phyloP scores from a whole-genome alignment of 2,113 vertebrate species.

The Cinclus mexicanus region DNA sequence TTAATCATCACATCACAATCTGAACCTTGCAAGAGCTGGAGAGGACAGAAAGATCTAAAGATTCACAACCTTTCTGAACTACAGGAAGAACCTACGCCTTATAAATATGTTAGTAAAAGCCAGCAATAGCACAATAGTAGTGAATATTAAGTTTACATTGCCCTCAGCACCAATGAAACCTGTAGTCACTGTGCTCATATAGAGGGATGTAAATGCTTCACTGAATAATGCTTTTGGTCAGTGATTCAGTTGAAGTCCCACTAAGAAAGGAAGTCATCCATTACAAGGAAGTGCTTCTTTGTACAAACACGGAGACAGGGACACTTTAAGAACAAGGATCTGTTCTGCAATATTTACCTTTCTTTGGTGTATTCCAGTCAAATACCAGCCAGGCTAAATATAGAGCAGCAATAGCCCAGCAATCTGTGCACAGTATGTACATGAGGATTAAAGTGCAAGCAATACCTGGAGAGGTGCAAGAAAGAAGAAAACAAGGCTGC shows the following conservation, averaged over 20 bases:
- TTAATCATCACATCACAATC: background rate
- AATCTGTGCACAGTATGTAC: constrained; percentile 94
- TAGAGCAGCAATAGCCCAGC: constrained; percentile 87
- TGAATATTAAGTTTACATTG: background rate
- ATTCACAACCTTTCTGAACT: background rate
- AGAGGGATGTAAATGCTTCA: background rate
- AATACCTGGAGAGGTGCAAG: constrained; percentile 71
- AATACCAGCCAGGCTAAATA: constrained; percentile 93
- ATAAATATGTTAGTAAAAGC: background rate
- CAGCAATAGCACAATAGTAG: background rate
- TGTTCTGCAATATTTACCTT: constrained; percentile 74
- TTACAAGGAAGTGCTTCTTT: background rate
- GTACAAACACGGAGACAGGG: background rate
- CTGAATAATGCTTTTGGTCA: background rate
- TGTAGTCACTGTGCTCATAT: background rate
- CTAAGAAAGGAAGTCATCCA: background rate
- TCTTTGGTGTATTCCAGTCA: constrained; percentile 97
- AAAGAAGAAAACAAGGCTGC: background rate
- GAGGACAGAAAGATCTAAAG: background rate
- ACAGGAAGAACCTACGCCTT: background rate
- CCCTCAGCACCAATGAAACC: background rate
- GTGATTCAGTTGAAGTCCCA: background rate
- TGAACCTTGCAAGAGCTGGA: background rate
- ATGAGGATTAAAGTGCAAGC: constrained; percentile 83
- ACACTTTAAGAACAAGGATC: background rate